These are phyloP conservation scores for Melanargia galathea DNA, from an alignment of 2,888 invertebrate genomes.

Conservation along the genomic window DNA sequence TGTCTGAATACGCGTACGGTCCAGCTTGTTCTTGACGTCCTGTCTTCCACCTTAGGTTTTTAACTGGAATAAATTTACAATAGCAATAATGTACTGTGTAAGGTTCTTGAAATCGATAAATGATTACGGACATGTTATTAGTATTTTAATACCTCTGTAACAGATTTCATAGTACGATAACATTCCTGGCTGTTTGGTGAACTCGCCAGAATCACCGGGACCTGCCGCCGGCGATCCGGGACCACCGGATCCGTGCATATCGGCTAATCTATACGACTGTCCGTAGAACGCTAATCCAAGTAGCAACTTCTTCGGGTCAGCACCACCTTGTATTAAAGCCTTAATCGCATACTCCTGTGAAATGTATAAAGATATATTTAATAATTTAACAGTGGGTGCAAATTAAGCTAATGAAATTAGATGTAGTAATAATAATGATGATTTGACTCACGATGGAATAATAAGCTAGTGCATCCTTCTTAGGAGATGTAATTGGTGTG, in stretches of 20 bases:
- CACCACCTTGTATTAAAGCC: constrained; percentile 87
- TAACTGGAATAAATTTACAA: constrained; percentile 68
- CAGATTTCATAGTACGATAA: constrained; percentile 94
- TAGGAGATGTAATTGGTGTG: constrained; percentile 86
- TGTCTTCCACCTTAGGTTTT: constrained; percentile 85
- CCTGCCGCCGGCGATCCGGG: constrained; percentile 86
- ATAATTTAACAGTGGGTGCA: not conserved
- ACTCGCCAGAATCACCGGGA: constrained; percentile 90
- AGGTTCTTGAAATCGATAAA: not conserved
- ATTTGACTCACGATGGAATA: constrained; percentile 86
- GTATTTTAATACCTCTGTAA: constrained; percentile 72
- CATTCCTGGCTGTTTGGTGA: constrained; percentile 93
- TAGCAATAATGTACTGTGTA: not conserved
- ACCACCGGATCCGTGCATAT: constrained; percentile 56
- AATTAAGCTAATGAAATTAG: not conserved
- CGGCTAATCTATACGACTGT: constrained; percentile 88
- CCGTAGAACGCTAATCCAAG: constrained; percentile 94
- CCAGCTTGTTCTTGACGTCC: constrained; percentile 84
- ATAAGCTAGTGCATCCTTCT: constrained; percentile 86
- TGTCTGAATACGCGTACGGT: constrained; percentile 89
- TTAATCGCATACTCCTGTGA: constrained; percentile 90
- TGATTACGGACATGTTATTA: not conserved
- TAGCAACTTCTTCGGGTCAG: constrained; percentile 88
- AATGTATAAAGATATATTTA: constrained; percentile 18
- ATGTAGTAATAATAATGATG: not conserved